phyloP scores from a whole-genome alignment of 2,888 invertebrate species.

The Tanaodytes sp. region DNA sequence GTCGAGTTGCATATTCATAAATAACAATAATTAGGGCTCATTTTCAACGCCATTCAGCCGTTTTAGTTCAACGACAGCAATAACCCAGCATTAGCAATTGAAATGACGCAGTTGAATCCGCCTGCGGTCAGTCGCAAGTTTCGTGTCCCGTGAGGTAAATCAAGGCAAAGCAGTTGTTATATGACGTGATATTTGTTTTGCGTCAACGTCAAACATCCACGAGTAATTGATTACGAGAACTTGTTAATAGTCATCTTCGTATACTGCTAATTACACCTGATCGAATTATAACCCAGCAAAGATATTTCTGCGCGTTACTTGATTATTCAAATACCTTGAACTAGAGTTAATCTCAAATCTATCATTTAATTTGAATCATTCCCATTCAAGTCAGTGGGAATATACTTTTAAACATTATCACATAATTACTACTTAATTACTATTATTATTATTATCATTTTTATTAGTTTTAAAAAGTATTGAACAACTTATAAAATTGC shows the following conservation, averaged over 20 bases:
- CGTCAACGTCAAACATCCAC: conserved; percentile 30
- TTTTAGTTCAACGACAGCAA: conserved; percentile 38
- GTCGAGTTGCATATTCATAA: too few relatives aligned
- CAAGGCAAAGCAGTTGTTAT: conserved; percentile 19
- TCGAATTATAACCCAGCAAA: conserved; percentile 10
- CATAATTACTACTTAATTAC: too few relatives aligned
- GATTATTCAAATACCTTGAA: too few relatives aligned
- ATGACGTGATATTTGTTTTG: conserved; percentile 38
- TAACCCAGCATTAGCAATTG: conserved; percentile 41
- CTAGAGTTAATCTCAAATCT: not conserved
- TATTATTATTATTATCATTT: too few relatives aligned
- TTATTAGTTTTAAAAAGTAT: too few relatives aligned
- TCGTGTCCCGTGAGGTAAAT: conserved; percentile 29
- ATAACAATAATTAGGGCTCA: conserved; percentile 25
- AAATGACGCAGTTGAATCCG: conserved; percentile 24
- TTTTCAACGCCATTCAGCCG: conserved; percentile 37
- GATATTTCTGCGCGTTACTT: conserved; percentile 14
- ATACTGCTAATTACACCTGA: conserved; percentile 14
- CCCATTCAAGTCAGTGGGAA: not conserved
- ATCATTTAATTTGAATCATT: not conserved
- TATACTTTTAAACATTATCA: too few relatives aligned
- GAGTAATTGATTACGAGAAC: conserved; percentile 30
- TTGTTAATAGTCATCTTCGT: conserved; percentile 33
- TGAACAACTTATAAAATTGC: too few relatives aligned
- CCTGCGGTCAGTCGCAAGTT: conserved; percentile 28